Evolutionary conservation across 2,113 vertebrate genomes (phyloP).

Genomic region (Thinocorus orbignyianus): DNA sequence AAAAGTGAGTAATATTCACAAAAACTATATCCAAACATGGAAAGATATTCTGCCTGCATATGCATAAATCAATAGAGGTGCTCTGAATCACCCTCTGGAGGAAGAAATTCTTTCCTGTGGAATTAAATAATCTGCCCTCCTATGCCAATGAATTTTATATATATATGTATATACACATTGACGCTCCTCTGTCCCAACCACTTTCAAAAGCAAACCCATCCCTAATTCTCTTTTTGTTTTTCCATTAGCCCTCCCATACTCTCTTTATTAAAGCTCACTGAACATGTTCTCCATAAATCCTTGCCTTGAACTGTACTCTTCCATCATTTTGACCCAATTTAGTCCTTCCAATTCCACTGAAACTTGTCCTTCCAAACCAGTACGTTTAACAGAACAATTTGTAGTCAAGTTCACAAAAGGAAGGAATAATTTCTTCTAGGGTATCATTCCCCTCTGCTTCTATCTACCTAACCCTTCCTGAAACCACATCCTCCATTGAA

Average conservation of each 20-base stretch:
- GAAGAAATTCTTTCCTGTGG: background rate
- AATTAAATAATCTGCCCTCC: background rate
- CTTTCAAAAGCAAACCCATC: background rate
- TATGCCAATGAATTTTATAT: background rate
- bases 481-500: background rate
- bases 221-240: background rate
- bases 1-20: background rate
- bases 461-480: background rate
- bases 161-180: background rate
- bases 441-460: background rate
- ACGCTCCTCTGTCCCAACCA: background rate
- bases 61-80: background rate
- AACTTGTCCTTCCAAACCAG: background rate
- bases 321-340: background rate
- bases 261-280: background rate
- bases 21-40: background rate
- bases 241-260: background rate
- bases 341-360: background rate
- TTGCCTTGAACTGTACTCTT: background rate
- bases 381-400: background rate
- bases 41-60: background rate
- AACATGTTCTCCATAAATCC: background rate
- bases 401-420: background rate
- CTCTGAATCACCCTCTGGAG: background rate
- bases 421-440: background rate